These are phyloP conservation scores for Eubasilissa regina DNA, from an alignment of 1,140 invertebrate genomes.

Conservation along the genomic window DNA sequence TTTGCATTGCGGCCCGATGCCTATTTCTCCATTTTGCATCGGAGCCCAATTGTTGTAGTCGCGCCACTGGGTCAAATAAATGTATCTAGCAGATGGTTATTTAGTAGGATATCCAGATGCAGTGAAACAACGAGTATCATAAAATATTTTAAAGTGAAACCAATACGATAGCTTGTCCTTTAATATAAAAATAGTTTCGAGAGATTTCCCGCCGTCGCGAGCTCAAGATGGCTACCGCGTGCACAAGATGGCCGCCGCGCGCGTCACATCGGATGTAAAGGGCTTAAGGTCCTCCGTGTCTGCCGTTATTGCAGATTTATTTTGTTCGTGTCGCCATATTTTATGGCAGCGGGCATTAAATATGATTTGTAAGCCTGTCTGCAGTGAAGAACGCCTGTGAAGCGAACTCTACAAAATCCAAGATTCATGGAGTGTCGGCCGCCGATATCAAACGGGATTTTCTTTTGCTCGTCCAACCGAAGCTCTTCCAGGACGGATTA, in stretches of 20 bases:
- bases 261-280: constrained; percentile 21
- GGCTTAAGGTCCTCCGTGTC: constrained; percentile 20
- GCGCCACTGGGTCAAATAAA: too few relatives aligned
- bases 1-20: too few relatives aligned
- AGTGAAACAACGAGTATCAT: too few relatives aligned
- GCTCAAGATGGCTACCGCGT: constrained; percentile 7
- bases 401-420: background rate
- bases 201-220: background rate
- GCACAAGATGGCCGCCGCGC: constrained; percentile 15
- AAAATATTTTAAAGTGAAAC: too few relatives aligned
- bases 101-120: too few relatives aligned
- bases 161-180: too few relatives aligned
- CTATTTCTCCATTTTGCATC: too few relatives aligned
- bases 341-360: constrained; percentile 54
- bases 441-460: constrained; percentile 12
- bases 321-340: constrained; percentile 53
- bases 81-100: too few relatives aligned
- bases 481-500: background rate
- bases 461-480: background rate
- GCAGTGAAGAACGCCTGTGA: constrained; percentile 22
- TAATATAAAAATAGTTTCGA: too few relatives aligned
- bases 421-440: background rate
- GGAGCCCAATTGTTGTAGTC: too few relatives aligned
- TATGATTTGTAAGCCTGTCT: constrained; percentile 55
- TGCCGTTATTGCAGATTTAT: constrained; percentile 54